Evolutionary conservation across 1,140 invertebrate species (phyloP), one percentile per base, ranked within the genome.

Genomic region (Trigoniulus corallinus): DNA sequence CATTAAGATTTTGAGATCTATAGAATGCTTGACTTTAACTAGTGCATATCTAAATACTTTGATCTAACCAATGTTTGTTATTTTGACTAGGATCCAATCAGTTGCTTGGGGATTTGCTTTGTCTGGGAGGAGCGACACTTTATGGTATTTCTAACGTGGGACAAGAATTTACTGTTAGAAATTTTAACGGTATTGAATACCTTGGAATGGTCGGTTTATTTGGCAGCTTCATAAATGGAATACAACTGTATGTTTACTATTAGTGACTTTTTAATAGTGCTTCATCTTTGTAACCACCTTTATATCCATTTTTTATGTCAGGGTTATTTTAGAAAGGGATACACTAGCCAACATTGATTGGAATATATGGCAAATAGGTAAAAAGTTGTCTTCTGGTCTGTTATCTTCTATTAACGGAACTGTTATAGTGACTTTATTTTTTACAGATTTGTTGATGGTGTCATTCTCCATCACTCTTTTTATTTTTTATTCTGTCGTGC

Each of bases 141-240:
- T 88, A 85, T 66, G 85, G 84, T 2, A 68, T 87, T 34, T 80
- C 82, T 12, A 88, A 85, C 58, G 81, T 89, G 0, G 72, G 82
- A 1, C 79, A 89, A 71, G 87, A 92, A 65, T 76, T 83, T 62
- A 77, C 82, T 43, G 79, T 89, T 15, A 84, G 86, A 64, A 80
- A 76, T 20, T 80, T 81, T 52, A 78, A 82, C 51, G 77, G 80
- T 48, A 74, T 82, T 34, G 85, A 89, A 63, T 89, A 86, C 63
- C 71, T 92, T n/a, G 84, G 82, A 20, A 75, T 88, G 69, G 73
- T 88, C 44, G 85, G 87, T 26, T 72, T 88, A 26, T 86, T 88
- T 59, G 84, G 85, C 7, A 83, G 78, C 42, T 67, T 88, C 53
- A 68, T 89, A 18, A 79, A 81, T 59, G 81, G 80, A 29, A 67